Evolutionary conservation across 2,797 vertebrate genomes (phyloP), one percentile per base, ranked within the genome.

Genomic region (Smutsia temminckii): DNA sequence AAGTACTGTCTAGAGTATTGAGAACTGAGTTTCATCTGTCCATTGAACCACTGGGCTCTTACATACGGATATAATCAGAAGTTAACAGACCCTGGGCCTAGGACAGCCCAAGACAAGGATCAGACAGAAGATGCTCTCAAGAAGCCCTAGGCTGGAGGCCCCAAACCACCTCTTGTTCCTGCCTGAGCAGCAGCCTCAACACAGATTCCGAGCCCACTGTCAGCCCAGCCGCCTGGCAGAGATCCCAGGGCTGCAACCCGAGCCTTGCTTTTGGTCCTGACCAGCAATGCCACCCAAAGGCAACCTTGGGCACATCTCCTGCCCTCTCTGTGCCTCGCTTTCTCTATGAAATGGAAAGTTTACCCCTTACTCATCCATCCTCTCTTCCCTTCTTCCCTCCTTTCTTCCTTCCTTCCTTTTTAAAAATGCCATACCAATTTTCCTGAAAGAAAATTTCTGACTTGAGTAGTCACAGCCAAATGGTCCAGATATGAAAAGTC

Each of bases 361-460:
- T 8, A 42, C 27, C 64, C 49, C 37, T 25, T 20, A 16, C 42
- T 85, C 53, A 68, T 79, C 10, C 53, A 17, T 55, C 49, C 74
- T 46, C 25, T 87, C 49, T 81, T 90, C n/a, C 51, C 16, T 37
- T 40, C 74, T 40, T 68, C 69, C 57, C 51, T 21, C 80, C 25
- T 42, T 23, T 14, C 14, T 57, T 21, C 80, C 25, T 42, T 23
- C 14, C 14, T 93, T 68, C 27, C 69, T 42, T 79, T 63, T 78
- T 17, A 53, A 81, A 90, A 90, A 77, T 53, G 64, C 16, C 71
- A 89, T 2, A 34, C 11, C 53, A 21, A 46, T 34, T 66, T 81
- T 78, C 46, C 85, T 40, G 8, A 87, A 93, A 64, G 46, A 46
- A 63, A 95, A 59, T 87, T 90, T 86, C 46, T 74, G 71, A 93